phyloP scores from a whole-genome alignment of 2,113 vertebrate species.

The Mesocricetus auratus region DNA sequence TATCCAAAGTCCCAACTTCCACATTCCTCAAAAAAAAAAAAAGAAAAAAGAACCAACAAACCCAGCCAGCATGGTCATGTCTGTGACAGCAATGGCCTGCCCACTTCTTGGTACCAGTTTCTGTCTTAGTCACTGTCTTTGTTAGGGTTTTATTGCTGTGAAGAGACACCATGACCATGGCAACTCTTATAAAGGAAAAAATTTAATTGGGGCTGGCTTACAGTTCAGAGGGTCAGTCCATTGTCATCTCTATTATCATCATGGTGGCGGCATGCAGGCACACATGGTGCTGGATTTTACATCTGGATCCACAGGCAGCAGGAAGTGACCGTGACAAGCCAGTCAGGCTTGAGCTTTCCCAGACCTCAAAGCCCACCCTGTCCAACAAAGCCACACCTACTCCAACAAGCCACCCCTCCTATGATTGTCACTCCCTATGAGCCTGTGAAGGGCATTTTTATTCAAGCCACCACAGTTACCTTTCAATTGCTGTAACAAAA shows the following conservation, averaged over 20 bases:
- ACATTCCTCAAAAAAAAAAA: neutral
- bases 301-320: neutral
- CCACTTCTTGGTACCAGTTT: neutral
- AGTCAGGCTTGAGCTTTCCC: neutral
- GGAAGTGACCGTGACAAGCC: neutral
- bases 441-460: neutral
- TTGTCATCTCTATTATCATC: neutral
- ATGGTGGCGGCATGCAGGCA: neutral
- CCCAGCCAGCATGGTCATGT: neutral
- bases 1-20: neutral
- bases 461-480: neutral
- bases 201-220: neutral
- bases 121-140: neutral
- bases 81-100: neutral
- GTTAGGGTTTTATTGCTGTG: neutral
- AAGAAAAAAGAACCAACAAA: no score
- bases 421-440: neutral
- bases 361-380: neutral
- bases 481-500: neutral
- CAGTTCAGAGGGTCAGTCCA: neutral
- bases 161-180: neutral
- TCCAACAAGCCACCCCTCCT: neutral
- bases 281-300: neutral
- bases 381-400: neutral
- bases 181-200: neutral